Evolutionary conservation across 2,888 invertebrate genomes (phyloP).

Genomic region (Cotesia congregata): DNA sequence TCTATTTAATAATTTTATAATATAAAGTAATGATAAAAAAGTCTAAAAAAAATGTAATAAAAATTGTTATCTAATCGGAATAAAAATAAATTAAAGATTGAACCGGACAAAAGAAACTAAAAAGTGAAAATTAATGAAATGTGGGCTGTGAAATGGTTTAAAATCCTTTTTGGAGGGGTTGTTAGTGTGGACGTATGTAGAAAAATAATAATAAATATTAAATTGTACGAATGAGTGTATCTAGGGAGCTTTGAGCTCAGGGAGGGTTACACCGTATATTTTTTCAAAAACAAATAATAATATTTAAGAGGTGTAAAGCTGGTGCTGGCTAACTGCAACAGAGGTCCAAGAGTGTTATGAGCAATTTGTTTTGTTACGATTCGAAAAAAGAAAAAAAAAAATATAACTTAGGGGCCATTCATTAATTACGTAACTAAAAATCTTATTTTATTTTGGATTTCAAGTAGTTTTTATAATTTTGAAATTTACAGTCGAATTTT

Average conservation of each 20-base stretch:
- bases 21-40: background rate
- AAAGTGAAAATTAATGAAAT: slow-evolving; percentile 58
- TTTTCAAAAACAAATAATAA: slow-evolving; percentile 59
- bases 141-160: slow-evolving; percentile 67
- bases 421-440: too few species aligned
- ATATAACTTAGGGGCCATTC: slow-evolving; percentile 37
- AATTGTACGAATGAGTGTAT: slow-evolving; percentile 37
- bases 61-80: slow-evolving; percentile 41
- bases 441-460: too few species aligned
- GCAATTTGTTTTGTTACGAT: slow-evolving; percentile 64
- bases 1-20: slow-evolving; percentile 58
- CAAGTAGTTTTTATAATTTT: too few species aligned
- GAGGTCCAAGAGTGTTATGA: slow-evolving; percentile 70
- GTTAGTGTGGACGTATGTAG: slow-evolving; percentile 45
- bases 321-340: slow-evolving; percentile 68
- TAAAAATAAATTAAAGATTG: slow-evolving; percentile 31
- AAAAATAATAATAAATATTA: slow-evolving; percentile 32
- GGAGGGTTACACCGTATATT: slow-evolving; percentile 66
- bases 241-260: slow-evolving; percentile 59
- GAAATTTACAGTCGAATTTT: too few species aligned
- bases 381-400: slow-evolving; percentile 47
- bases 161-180: slow-evolving; percentile 41
- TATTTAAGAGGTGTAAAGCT: slow-evolving; percentile 57
- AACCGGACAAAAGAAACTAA: slow-evolving; percentile 39
- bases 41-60: slow-evolving; percentile 28